Conservation (phyloP, 1,140 invertebrate species). For the Metaphire vulgaris region DNA sequence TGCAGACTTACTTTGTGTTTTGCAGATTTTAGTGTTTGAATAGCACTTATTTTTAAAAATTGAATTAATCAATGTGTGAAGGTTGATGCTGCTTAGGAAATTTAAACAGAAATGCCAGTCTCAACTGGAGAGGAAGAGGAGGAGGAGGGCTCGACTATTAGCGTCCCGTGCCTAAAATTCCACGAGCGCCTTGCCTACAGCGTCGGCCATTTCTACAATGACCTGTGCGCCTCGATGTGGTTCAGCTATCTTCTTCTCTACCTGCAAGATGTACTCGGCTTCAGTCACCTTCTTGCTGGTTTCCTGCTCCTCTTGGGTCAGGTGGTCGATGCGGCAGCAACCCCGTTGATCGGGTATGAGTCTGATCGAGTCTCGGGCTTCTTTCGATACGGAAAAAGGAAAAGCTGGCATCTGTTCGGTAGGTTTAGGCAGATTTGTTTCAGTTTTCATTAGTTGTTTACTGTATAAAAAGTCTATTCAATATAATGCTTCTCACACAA, state of each 20-base stretch:
- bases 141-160: no score
- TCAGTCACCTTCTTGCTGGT: constrained; percentile 69
- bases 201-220: constrained; percentile 83
- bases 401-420: constrained; percentile 88
- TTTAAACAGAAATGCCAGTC: no score
- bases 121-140: no score
- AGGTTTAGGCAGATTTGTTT: no score
- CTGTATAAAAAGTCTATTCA: no score
- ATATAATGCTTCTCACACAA: no score
- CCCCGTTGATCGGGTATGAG: constrained; percentile 79
- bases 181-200: constrained; percentile 59
- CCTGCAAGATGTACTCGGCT: constrained; percentile 71
- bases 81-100: no score
- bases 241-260: constrained; percentile 92
- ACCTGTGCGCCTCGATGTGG: constrained; percentile 93
- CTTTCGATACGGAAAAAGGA: constrained; percentile 71
- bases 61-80: no score
- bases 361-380: constrained; percentile 68
- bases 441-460: no score
- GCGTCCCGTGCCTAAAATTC: background rate
- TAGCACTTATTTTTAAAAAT: no score
- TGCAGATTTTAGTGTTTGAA: no score
- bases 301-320: constrained; percentile 59
- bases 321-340: constrained; percentile 78
- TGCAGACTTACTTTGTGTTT: no score